Percentiles rank a stretch among this genome's conserved stretches.
Conservation (phyloP, 2,888 invertebrate species). For the Erebia epiphron region DNA sequence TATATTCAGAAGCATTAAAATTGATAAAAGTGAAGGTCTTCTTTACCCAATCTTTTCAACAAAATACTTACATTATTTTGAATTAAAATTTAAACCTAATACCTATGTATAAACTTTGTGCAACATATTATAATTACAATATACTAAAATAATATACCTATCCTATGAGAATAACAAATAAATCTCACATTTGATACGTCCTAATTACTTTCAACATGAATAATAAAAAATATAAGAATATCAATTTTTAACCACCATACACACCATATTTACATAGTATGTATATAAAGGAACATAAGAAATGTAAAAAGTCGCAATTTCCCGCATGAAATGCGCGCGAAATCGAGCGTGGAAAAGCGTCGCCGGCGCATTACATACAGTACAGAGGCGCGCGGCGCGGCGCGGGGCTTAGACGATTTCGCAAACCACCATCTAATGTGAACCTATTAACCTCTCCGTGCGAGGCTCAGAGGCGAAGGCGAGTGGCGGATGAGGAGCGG, state of each 20-base stretch:
- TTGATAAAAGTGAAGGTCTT: slow-evolving; percentile 2
- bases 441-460: slow-evolving; percentile 82
- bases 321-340: slow-evolving; percentile 66
- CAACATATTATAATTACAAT: no score
- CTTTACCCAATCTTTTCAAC: neutral
- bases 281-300: neutral
- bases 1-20: neutral
- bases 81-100: no score
- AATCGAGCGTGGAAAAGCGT: slow-evolving; percentile 70
- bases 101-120: no score
- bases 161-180: no score
- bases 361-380: slow-evolving; percentile 61
- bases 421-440: slow-evolving; percentile 82
- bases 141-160: no score
- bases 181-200: no score
- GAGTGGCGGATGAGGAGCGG: slow-evolving; percentile 78
- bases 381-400: slow-evolving; percentile 23
- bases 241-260: no score
- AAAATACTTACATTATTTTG: neutral
- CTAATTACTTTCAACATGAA: no score
- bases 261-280: neutral
- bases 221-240: no score
- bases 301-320: slow-evolving; percentile 21
- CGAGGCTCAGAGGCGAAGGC: slow-evolving; percentile 78
- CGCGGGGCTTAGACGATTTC: slow-evolving; percentile 70